These are phyloP conservation scores for Ptyas mucosa DNA, from an alignment of 2,113 vertebrate species.

Conservation along the genomic window DNA sequence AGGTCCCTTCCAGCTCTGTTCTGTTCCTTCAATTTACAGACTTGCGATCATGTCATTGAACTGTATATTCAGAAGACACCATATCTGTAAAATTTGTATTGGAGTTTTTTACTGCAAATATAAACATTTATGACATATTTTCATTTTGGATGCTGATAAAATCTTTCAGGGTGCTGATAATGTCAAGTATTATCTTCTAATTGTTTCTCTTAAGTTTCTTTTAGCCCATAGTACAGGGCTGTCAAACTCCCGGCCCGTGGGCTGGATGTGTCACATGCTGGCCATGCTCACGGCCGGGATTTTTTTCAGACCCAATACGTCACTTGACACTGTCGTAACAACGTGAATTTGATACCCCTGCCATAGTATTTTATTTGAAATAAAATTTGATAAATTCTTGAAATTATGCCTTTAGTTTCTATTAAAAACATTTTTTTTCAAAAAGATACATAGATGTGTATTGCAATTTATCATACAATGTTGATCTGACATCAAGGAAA, in stretches of 20 bases:
- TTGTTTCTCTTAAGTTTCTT: background rate
- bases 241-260: too few relatives aligned
- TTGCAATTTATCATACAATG: background rate
- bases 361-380: background rate
- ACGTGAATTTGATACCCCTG: too few relatives aligned
- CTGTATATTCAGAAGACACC: background rate
- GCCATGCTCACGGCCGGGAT: rapidly evolving
- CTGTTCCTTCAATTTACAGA: background rate
- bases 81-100: background rate
- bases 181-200: background rate
- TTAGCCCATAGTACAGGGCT: background rate
- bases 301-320: too few relatives aligned
- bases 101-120: background rate
- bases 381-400: background rate
- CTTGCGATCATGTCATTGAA: background rate
- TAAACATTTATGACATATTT: background rate
- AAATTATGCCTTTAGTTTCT: background rate
- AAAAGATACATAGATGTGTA: background rate
- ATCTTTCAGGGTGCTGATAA: background rate
- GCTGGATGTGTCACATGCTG: too few relatives aligned
- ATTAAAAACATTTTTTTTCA: background rate
- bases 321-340: too few relatives aligned
- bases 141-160: background rate
- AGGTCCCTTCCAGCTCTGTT: too few relatives aligned
- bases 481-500: background rate